Evolutionary conservation across 2,888 invertebrate species (phyloP).

Genomic region (Globia sparganii): DNA sequence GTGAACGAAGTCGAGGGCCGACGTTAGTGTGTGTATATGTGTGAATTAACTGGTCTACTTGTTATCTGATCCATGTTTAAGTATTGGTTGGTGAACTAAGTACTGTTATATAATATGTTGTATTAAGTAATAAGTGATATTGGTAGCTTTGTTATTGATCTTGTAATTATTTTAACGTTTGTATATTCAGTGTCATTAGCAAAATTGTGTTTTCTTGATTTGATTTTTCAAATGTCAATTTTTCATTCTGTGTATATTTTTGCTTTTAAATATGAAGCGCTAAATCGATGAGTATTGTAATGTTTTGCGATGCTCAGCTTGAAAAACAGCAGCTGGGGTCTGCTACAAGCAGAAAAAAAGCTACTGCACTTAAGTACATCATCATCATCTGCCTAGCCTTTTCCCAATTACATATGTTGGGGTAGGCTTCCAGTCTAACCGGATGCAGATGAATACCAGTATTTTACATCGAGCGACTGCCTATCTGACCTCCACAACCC

Average conservation of each 20-base stretch:
- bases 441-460: too few species aligned
- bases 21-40: conserved; percentile 2
- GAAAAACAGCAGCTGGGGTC: not conserved
- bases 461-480: too few species aligned
- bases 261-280: not conserved
- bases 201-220: not conserved
- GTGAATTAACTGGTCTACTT: conserved; percentile 41
- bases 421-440: too few species aligned
- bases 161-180: conserved; percentile 7
- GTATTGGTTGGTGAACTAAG: conserved; percentile 16
- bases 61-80: conserved; percentile 43
- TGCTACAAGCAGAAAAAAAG: not conserved
- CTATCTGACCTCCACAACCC: too few species aligned
- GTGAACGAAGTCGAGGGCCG: too few species aligned
- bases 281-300: not conserved
- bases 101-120: conserved; percentile 2
- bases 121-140: conserved; percentile 1
- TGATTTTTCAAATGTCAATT: not conserved
- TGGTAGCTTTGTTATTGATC: conserved; percentile 2
- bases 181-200: not conserved
- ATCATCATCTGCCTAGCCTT: too few species aligned
- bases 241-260: not conserved
- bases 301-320: not conserved
- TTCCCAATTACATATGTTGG: too few species aligned
- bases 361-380: too few species aligned